Evolutionary conservation across 2,888 invertebrate genomes (phyloP).

Genomic region (Tenthredo livida): DNA sequence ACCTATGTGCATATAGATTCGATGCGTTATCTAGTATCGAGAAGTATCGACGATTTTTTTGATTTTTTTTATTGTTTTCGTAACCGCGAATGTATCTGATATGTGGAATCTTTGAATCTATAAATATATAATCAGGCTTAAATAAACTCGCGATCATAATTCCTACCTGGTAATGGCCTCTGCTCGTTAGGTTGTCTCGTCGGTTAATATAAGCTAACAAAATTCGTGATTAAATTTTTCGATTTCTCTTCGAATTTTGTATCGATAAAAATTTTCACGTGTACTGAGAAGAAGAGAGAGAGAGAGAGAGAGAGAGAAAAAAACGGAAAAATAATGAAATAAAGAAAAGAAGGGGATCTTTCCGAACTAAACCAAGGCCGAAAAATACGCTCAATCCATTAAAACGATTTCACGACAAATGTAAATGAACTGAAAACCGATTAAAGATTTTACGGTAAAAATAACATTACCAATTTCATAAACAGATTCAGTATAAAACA

Average conservation of each 20-base stretch:
- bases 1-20: too few relatives aligned
- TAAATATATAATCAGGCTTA: conserved; percentile 34
- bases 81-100: not conserved
- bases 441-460: not conserved
- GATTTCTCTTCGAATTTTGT: not conserved
- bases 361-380: not conserved
- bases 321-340: not conserved
- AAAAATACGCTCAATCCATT: too few relatives aligned
- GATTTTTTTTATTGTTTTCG: not conserved
- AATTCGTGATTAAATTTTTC: not conserved
- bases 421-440: not conserved
- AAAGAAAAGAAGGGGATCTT: not conserved
- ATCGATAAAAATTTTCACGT: not conserved
- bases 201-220: not conserved
- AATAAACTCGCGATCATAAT: conserved; percentile 15
- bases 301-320: not conserved
- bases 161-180: conserved; percentile 23
- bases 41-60: not conserved
- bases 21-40: not conserved
- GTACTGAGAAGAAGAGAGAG: not conserved
- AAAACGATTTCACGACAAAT: not conserved
- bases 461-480: not conserved
- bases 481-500: conserved; percentile 5
- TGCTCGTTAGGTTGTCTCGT: conserved; percentile 33
- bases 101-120: not conserved